Evolutionary conservation across 2,888 invertebrate species (phyloP).

Genomic region (Brachyptera putata): DNA sequence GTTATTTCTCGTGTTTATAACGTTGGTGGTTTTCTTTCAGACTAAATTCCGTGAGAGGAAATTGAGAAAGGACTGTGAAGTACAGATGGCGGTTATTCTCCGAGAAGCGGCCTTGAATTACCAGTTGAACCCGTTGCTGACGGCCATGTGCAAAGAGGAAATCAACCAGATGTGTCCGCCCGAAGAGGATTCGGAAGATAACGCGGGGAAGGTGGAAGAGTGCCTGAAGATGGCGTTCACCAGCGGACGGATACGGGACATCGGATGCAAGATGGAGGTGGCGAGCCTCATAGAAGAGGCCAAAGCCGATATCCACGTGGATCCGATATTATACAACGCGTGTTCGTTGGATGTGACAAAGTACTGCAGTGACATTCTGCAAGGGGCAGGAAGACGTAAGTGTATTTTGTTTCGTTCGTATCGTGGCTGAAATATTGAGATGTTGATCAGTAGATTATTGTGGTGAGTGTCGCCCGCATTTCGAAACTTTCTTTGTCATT

Average conservation of each 20-base stretch:
- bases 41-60: conserved; percentile 70
- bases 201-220: conserved; percentile 69
- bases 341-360: conserved; percentile 81
- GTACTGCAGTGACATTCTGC: conserved; percentile 72
- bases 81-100: conserved; percentile 75
- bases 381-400: conserved; percentile 90
- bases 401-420: conserved; percentile 34
- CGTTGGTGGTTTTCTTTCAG: no score
- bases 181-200: conserved; percentile 51
- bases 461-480: no score
- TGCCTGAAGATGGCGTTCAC: conserved; percentile 84
- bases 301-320: conserved; percentile 91
- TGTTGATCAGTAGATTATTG: no score
- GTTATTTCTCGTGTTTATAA: no score
- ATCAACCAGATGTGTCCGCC: conserved; percentile 50
- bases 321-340: conserved; percentile 83
- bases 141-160: conserved; percentile 69
- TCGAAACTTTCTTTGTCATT: no score
- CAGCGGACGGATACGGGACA: conserved; percentile 65
- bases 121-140: conserved; percentile 81
- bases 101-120: conserved; percentile 88
- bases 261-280: conserved; percentile 77
- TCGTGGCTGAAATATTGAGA: no score
- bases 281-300: conserved; percentile 84
- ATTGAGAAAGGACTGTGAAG: conserved; percentile 70